phyloP scores from a whole-genome alignment of 2,113 vertebrate genomes.

The Myrmophylax atrothorax region DNA sequence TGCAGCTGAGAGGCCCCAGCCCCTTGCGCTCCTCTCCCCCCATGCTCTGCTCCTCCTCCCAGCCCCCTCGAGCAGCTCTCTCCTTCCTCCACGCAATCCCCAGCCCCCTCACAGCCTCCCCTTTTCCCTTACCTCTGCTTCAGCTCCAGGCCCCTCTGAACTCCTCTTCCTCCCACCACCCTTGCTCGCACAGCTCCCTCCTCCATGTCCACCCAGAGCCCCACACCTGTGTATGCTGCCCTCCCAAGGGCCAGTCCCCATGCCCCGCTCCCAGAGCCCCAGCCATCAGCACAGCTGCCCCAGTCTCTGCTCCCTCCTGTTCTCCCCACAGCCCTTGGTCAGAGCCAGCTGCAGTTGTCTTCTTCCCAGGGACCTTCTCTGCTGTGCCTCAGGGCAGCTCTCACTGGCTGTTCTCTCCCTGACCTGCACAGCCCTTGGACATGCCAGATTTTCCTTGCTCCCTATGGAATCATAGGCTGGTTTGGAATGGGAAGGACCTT shows the following conservation, averaged over 20 bases:
- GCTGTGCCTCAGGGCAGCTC: neutral
- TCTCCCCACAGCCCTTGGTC: neutral
- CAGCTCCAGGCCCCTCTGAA: neutral
- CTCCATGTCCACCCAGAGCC: neutral
- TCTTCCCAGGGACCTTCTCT: neutral
- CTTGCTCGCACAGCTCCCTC: neutral
- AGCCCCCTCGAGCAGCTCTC: neutral
- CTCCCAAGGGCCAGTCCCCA: neutral
- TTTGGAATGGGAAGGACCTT: neutral
- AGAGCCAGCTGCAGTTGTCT: neutral
- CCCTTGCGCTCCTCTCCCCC: constrained; percentile 32
- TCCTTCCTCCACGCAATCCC: neutral
- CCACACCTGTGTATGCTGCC: neutral
- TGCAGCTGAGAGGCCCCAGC: constrained; percentile 69
- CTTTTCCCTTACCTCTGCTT: neutral
- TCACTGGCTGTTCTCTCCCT: neutral
- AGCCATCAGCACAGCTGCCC: neutral
- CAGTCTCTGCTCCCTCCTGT: neutral
- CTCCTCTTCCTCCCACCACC: neutral
- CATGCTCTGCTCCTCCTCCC: constrained; percentile 32
- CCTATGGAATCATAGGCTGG: neutral
- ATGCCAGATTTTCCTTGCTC: neutral
- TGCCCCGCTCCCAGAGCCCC: neutral
- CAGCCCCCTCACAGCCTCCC: constrained; percentile 26
- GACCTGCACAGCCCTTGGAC: neutral